Evolutionary conservation across 2,797 vertebrate species (phyloP), one percentile per base, ranked within the genome.

Genomic region (Pogonophryne albipinna): DNA sequence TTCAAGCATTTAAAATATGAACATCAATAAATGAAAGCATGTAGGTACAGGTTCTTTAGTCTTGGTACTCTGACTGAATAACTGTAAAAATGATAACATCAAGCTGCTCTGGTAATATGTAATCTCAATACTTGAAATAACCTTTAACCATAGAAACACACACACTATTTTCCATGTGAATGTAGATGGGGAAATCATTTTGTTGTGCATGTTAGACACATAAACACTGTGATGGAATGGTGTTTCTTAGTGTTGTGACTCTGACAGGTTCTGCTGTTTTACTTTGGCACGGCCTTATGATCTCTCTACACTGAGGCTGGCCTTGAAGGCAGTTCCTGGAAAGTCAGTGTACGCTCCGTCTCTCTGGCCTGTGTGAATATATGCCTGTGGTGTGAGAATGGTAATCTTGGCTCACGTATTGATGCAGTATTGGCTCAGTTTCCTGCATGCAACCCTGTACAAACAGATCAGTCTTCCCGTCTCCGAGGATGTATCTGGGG

Each of bases 351-450:
- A 85, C 42, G 71, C 84, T 78, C 64, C 59, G 34, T 66, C 76
- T 79, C 66, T 79, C 67, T 65, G 71, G 71, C 67, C 50, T 71
- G 72, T 80, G 76, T 82, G 91, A 70, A 68, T 83, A 63, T 76
- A 60, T 63, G 81, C 83, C 79, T 92, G 90, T 72, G 78, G 89
- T 89, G 91, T 91, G 91, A 89, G 90, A 94, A 92, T 78, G 71
- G 76, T 86, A 87, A 90, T 87, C 74, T 88, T 90, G 86, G 85
- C 84, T 68, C 46, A 19, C 17, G 61, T 55, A 77, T 75, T 47
- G 55, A 74, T 70, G 75, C 71, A 79, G 82, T 53, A 46, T 79
- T 90, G 89, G 88, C 89, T 82, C 79, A 34, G 50, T 58, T 83
- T 89, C 73, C 64, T 52, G 65, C 75, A 72, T 79, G 78, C 65